Base-by-base conservation (phyloP, 2,113 vertebrate genomes). In the Gila orcuttii region DNA sequence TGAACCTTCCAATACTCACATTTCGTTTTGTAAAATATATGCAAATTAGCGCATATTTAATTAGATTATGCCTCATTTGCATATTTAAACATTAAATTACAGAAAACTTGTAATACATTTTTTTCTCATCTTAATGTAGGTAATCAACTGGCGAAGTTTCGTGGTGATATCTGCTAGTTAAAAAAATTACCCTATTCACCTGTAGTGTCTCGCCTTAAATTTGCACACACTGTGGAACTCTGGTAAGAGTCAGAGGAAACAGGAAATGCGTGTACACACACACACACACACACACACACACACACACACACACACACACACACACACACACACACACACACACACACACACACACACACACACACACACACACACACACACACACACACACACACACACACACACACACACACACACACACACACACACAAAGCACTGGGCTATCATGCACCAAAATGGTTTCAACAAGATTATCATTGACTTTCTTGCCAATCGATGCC, bases 381-480 rank as follows among this genome's bases (percentile, higher is more conserved):
- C 55, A 64, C 55, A 25, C 55, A 42, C 33, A 42, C 57, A 62
- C 55, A 62, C 31, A 64, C 33, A 42, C 78, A 80, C 57, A 81
- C 79, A 42, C 9, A 86, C 77, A 23, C 69, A 25, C 82, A 83
- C 55, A 83, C 55, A 81, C 39, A 66, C 78, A 36, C 79, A 85
- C 39, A 39, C 86, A 76, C 23, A 62, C 28, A 52, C 66, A 55
- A n/a, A 66, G 25, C 68, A 89, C 81, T 90, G 25, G 39, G 79
- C 73, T 86, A 84, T 86, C 77, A 84, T 76, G 76, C 17, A 82
- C 57, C 84, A 83, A 89, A 89, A 90, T 79, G 82, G 86, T 87
- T 88, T 85, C 83, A 90, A 92, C 87, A 87, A 89, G 91, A 91
- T 92, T 92, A 92, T 88, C 87, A 94, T 90, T 90, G 92, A 93